Base-by-base conservation (phyloP, 2,113 vertebrate species). In the Bombycilla garrulus region DNA sequence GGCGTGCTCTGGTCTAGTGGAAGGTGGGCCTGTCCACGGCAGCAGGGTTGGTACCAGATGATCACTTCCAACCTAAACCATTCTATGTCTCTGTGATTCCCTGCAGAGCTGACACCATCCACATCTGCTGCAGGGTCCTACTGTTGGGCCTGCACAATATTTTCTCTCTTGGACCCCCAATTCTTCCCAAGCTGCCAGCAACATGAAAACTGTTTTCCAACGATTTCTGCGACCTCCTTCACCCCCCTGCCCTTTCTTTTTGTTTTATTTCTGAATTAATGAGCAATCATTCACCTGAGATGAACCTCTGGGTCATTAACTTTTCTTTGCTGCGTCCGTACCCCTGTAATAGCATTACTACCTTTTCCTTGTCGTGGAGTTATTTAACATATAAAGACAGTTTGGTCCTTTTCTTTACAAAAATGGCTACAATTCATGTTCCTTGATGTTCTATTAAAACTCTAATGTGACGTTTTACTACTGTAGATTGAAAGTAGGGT, bases 381-480 rank as follows among this genome's bases (percentile, higher is more conserved):
- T 91, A 42, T 94, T 97, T 97, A 79, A 94, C 94, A 94, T 90
- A 95, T 71, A 85, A 95, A 95, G 85, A 94, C 35, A 15, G 91
- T 95, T 95, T 74, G 70, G 90, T 93, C 95, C 31, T 95, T 95
- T 56, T 87, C 92, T 95, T 97, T 96, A 74, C 58, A 58, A 96
- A 94, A 70, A 70, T 94, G 94, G 86, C 77, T 90, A 73, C 84
- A 82, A 69, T 97, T 97, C 97, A 85, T 92, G 83, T 96, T 96
- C 92, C 89, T 97, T 81, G 92, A 88, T 98, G 97, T 97, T 97
- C 96, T 97, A 88, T 97, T 97, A 97, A 97, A 96, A 95, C 76
- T 88, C 81, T 95, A 90, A 92, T 94, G 94, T 97, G 90, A 90
- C n/a, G 81, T 97, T 97, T 97, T 93, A 92, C 88, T 97, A 92